These are phyloP conservation scores for Megaceryle maxima DNA, from an alignment of 2,113 vertebrate species.

Conservation along the genomic window DNA sequence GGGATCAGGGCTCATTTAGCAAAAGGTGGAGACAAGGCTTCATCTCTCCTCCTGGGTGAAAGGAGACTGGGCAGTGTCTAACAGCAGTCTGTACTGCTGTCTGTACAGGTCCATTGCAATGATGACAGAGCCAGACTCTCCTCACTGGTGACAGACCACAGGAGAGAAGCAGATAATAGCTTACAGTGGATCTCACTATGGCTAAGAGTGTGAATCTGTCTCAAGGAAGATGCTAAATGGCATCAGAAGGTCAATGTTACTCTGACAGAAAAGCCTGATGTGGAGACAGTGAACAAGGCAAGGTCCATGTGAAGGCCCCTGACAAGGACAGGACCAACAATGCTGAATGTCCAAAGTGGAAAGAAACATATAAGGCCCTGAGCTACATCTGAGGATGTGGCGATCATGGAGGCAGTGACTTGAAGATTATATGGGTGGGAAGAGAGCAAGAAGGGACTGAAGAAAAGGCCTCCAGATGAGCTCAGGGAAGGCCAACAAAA, in stretches of 20 bases:
- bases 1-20: neutral
- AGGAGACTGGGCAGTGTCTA: neutral
- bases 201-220: neutral
- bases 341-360: neutral
- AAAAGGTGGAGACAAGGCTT: neutral
- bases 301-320: neutral
- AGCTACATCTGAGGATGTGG: neutral
- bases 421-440: neutral
- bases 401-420: neutral
- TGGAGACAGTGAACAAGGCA: neutral
- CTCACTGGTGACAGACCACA: neutral
- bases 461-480: neutral
- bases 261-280: neutral
- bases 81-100: neutral
- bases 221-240: neutral
- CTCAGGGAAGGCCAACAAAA: neutral
- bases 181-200: neutral
- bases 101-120: neutral
- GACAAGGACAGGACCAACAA: neutral
- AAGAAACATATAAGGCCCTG: neutral
- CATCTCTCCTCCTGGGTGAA: neutral
- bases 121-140: neutral
- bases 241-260: accelerated
- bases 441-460: neutral
- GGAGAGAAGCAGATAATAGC: neutral